Conservation (phyloP, 2,888 invertebrate species). For the Cephus sareptanus region DNA sequence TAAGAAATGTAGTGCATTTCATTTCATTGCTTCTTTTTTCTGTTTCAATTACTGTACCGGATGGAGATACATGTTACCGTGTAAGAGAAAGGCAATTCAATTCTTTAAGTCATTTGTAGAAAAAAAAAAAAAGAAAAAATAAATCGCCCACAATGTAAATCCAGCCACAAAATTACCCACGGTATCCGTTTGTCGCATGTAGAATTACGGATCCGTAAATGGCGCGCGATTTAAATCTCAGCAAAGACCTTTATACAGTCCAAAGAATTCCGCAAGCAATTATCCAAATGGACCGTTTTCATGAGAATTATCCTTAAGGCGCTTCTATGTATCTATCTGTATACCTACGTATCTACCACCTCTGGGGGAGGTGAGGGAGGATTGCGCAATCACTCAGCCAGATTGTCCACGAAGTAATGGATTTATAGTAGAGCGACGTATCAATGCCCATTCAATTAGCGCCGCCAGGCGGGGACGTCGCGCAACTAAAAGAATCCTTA, state of each 20-base stretch:
- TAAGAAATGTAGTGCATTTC: too few relatives aligned
- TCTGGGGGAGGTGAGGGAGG: constrained; percentile 6
- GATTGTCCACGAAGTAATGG: constrained; percentile 43
- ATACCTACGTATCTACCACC: not conserved
- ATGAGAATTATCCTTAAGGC: too few relatives aligned
- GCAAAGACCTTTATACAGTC: too few relatives aligned
- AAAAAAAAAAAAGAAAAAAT: not conserved
- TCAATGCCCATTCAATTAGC: constrained; percentile 50
- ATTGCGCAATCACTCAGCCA: constrained; percentile 26
- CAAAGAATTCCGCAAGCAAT: constrained; percentile 43
- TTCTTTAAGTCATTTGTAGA: not conserved
- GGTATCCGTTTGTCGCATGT: not conserved
- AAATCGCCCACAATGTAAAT: not conserved
- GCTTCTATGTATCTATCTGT: not conserved
- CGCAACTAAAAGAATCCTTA: too few relatives aligned
- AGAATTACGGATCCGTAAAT: not conserved
- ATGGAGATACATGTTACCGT: too few relatives aligned
- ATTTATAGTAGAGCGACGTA: constrained; percentile 39
- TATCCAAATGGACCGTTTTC: constrained; percentile 39
- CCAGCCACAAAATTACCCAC: too few relatives aligned
- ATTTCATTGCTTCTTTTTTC: too few relatives aligned
- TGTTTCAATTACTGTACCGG: too few relatives aligned
- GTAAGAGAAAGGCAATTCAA: too few relatives aligned
- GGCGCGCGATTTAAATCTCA: not conserved
- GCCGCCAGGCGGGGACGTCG: constrained; percentile 10